These are phyloP conservation scores for Pempheris klunzingeri DNA, from an alignment of 2,797 vertebrate genomes.

Conservation along the genomic window DNA sequence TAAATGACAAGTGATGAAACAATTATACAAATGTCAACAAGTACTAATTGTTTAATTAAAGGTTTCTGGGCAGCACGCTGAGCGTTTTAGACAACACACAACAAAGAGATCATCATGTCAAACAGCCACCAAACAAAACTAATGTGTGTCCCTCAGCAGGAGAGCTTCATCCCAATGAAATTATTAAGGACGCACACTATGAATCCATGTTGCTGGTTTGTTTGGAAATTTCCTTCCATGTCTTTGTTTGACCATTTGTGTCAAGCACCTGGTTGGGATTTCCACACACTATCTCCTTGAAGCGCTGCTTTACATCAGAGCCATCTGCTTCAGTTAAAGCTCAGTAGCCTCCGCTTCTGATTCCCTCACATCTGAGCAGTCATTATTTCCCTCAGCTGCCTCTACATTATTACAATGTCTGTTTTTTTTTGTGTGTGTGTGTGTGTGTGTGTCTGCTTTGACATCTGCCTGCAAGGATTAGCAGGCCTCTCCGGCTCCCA, in stretches of 20 bases:
- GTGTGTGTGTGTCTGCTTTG: too few species aligned
- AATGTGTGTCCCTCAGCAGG: neutral
- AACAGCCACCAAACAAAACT: neutral
- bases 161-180: conserved; percentile 4
- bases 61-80: neutral
- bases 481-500: conserved; percentile 43
- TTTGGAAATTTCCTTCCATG: neutral
- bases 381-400: conserved; percentile 50
- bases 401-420: conserved; percentile 35
- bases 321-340: conserved; percentile 48
- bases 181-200: conserved; percentile 6
- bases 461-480: conserved; percentile 67
- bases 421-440: too few species aligned
- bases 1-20: conserved; percentile 5
- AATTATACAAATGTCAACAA: neutral
- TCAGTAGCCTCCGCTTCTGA: conserved; percentile 35
- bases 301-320: conserved; percentile 40
- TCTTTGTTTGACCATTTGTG: conserved; percentile 32
- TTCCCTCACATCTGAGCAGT: conserved; percentile 45
- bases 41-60: neutral
- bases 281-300: conserved; percentile 22
- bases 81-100: too few species aligned
- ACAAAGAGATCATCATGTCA: too few species aligned
- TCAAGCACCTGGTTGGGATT: conserved; percentile 52
- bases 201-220: neutral